Evolutionary conservation across 1,140 invertebrate genomes (phyloP).

Genomic region (Drosophila melanica): DNA sequence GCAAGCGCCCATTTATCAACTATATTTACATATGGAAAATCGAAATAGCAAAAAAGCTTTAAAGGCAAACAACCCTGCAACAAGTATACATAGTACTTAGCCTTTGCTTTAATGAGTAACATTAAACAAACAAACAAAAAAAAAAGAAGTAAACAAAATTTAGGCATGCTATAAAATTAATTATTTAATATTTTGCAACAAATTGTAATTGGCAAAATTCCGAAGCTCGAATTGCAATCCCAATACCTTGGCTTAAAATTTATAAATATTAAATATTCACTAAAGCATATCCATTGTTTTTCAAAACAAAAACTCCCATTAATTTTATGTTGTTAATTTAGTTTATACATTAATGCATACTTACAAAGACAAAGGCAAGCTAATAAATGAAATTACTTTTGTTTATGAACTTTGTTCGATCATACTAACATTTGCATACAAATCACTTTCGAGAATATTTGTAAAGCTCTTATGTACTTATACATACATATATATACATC

Average conservation of each 20-base stretch:
- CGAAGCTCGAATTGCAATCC: slow-evolving; percentile 46
- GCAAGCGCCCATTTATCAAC: slow-evolving; percentile 77
- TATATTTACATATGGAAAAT: slow-evolving; percentile 71
- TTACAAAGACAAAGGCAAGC: slow-evolving; percentile 30
- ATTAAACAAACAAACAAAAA: slow-evolving; percentile 10
- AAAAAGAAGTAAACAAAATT: slow-evolving; percentile 7
- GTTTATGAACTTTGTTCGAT: slow-evolving; percentile 28
- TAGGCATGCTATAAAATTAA: slow-evolving; percentile 49
- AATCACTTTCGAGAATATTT: slow-evolving; percentile 16
- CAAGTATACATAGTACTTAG: slow-evolving; percentile 54
- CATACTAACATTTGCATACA: slow-evolving; percentile 22
- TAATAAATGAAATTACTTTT: slow-evolving; percentile 38
- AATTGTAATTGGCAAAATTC: slow-evolving; percentile 57
- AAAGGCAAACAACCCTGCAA: slow-evolving; percentile 60
- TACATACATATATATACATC: slow-evolving; percentile 25
- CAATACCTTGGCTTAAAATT: slow-evolving; percentile 49
- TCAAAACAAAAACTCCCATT: slow-evolving; percentile 62
- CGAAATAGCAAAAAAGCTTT: slow-evolving; percentile 65
- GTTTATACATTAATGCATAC: slow-evolving; percentile 31
- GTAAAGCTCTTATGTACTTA: slow-evolving; percentile 60
- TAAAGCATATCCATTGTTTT: slow-evolving; percentile 80
- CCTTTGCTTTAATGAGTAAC: slow-evolving; percentile 55
- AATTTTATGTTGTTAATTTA: slow-evolving; percentile 60
- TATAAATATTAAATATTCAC: slow-evolving; percentile 70
- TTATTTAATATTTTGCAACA: slow-evolving; percentile 49